Evolutionary conservation across 2,888 invertebrate genomes (phyloP).

Genomic region (Protula sp.): DNA sequence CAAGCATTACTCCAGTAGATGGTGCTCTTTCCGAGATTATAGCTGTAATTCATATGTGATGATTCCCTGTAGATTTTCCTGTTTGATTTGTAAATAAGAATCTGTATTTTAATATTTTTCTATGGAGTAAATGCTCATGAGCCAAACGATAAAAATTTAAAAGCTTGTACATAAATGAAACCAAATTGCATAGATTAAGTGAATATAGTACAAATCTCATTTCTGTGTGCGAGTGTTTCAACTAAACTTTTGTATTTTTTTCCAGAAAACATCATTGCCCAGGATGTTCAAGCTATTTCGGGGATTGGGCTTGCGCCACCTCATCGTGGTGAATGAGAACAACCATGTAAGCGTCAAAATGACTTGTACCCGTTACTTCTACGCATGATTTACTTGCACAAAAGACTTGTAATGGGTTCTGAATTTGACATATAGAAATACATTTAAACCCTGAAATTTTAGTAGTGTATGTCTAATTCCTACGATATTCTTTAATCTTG

Average conservation of each 20-base stretch:
- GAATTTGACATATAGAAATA: neutral
- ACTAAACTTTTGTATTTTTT: neutral
- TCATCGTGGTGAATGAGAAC: constrained; percentile 82
- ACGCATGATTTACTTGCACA: neutral
- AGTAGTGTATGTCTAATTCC: neutral
- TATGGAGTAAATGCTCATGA: too few relatives aligned
- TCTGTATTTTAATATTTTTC: too few relatives aligned
- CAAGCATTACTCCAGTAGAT: neutral
- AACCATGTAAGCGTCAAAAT: constrained; percentile 74
- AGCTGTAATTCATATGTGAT: too few relatives aligned
- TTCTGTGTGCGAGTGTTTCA: neutral
- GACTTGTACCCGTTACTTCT: neutral
- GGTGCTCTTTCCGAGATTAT: too few relatives aligned
- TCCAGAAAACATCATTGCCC: constrained; percentile 64
- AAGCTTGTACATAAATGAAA: neutral
- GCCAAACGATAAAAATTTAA: neutral
- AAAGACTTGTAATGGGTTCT: neutral
- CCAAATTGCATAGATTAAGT: too few relatives aligned
- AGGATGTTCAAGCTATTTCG: constrained; percentile 86
- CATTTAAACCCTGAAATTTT: neutral
- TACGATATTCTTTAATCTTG: neutral
- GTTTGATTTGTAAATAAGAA: too few relatives aligned
- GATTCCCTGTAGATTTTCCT: too few relatives aligned
- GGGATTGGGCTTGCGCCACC: constrained; percentile 85
- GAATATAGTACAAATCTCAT: neutral